phyloP scores from a whole-genome alignment of 1,140 invertebrate genomes.

The Nylanderia fulva region DNA sequence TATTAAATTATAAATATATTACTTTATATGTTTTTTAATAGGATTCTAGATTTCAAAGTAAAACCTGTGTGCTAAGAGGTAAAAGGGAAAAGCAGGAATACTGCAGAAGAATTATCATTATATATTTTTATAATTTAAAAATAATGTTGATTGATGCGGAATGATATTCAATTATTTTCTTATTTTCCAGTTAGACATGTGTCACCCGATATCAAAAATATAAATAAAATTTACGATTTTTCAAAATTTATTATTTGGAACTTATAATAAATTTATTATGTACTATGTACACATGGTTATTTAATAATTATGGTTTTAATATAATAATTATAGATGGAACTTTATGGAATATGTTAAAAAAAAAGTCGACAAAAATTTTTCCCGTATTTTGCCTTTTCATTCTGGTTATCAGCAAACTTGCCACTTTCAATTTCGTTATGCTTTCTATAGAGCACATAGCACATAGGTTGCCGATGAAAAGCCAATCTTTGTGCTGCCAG shows the following conservation, averaged over 20 bases:
- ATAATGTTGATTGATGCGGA: conserved; percentile 1
- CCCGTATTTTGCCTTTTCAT: conserved; percentile 10
- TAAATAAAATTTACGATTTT: background rate
- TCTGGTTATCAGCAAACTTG: conserved; percentile 34
- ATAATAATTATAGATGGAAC: background rate
- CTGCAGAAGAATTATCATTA: conserved; percentile 13
- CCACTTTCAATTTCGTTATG: conserved; percentile 44
- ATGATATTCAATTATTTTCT: background rate
- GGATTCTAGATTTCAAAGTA: background rate
- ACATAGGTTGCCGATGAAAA: conserved; percentile 43
- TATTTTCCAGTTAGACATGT: background rate
- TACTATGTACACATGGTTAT: background rate
- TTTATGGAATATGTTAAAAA: background rate
- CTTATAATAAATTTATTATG: background rate
- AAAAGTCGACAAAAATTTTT: background rate
- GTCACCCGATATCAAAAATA: background rate
- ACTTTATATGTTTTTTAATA: background rate
- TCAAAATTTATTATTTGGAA: background rate
- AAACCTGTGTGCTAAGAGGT: background rate
- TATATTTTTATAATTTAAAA: background rate
- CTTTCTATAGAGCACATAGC: conserved; percentile 21
- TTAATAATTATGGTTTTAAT: background rate
- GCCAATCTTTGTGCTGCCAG: conserved; percentile 34
- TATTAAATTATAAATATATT: too few relatives aligned
- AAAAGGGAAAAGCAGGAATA: background rate